Conservation (phyloP, 92 coral and sea anemone genomes). For the Galaxea fascicularis region DNA sequence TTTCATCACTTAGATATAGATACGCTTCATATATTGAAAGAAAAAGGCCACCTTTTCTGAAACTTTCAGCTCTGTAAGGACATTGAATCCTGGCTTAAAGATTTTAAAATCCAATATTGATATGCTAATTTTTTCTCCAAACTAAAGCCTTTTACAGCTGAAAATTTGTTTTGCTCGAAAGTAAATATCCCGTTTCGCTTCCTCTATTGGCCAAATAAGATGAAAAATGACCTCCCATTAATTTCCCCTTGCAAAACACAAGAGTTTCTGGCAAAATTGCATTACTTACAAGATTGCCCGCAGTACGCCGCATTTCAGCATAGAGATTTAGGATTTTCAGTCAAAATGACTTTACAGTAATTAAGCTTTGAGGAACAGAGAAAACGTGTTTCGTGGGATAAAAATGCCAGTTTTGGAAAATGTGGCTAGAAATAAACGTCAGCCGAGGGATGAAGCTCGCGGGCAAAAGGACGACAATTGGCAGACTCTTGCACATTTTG, state of each 20-base stretch:
- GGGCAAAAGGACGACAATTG: conserved; percentile 26
- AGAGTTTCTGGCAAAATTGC: background rate
- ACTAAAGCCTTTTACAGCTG: background rate
- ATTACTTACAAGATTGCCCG: background rate
- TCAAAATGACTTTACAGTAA: background rate
- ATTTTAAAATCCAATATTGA: background rate
- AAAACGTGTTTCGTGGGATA: background rate
- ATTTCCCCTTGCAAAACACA: conserved; percentile 7
- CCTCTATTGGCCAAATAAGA: conserved; percentile 28
- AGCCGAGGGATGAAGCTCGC: background rate
- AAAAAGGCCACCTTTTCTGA: background rate
- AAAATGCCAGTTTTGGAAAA: conserved; percentile 9
- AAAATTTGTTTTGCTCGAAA: conserved; percentile 6
- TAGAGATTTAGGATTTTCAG: background rate
- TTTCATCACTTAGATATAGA: background rate
- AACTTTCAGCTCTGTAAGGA: background rate
- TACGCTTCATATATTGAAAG: background rate
- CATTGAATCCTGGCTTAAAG: background rate
- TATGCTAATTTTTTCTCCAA: conserved; percentile 24
- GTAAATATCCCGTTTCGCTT: conserved; percentile 11
- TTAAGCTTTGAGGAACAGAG: background rate
- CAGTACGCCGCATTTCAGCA: background rate
- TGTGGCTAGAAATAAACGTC: background rate
- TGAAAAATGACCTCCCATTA: conserved; percentile 19
- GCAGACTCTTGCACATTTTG: conserved; percentile 47